A percentile compares a stretch with the other conserved stretches of the same genome.
Evolutionary conservation across 2,888 invertebrate species (phyloP).

Genomic region (Amitus sp.): DNA sequence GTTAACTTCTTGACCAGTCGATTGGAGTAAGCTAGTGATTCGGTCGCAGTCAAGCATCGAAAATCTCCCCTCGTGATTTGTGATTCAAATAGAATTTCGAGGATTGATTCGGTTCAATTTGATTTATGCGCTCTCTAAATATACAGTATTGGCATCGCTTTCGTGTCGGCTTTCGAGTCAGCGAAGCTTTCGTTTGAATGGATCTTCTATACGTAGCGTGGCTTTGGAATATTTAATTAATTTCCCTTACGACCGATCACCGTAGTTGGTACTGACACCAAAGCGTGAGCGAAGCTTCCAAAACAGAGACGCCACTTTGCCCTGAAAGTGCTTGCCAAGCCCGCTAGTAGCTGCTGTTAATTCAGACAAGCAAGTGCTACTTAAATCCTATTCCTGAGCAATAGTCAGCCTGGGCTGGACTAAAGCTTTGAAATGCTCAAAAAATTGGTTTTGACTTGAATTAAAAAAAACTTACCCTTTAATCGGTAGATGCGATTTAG

Average conservation of each 20-base stretch:
- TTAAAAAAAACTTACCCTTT: too few relatives aligned
- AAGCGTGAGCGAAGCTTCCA: conserved; percentile 13
- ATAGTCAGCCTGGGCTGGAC: conserved; percentile 1
- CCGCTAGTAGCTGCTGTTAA: conserved; percentile 43
- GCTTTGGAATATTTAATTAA: conserved; percentile 16
- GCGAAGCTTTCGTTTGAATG: conserved; percentile 12
- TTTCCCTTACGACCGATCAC: conserved; percentile 14
- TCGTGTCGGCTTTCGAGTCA: conserved; percentile 8
- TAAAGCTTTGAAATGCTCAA: background rate
- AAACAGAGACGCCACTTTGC: conserved; percentile 9
- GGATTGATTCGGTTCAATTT: conserved; percentile 17
- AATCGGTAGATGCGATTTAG: too few relatives aligned
- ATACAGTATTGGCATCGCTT: conserved; percentile 16
- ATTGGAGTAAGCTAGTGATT: conserved; percentile 1
- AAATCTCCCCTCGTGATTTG: conserved; percentile 12
- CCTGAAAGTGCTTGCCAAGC: conserved; percentile 14
- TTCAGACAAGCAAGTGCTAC: conserved; percentile 39
- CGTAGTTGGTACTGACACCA: conserved; percentile 17
- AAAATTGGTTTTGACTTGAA: too few relatives aligned
- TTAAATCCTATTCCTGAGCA: conserved; percentile 16
- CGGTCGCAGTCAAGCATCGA: conserved; percentile 6
- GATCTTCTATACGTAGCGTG: conserved; percentile 13
- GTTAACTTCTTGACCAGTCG: background rate
- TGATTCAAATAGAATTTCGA: conserved; percentile 14
- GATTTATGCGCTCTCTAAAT: conserved; percentile 14